Evolutionary conservation across 2,797 vertebrate species (phyloP), one percentile per base, ranked within the genome.

Genomic region (Tamandua tetradactyla): DNA sequence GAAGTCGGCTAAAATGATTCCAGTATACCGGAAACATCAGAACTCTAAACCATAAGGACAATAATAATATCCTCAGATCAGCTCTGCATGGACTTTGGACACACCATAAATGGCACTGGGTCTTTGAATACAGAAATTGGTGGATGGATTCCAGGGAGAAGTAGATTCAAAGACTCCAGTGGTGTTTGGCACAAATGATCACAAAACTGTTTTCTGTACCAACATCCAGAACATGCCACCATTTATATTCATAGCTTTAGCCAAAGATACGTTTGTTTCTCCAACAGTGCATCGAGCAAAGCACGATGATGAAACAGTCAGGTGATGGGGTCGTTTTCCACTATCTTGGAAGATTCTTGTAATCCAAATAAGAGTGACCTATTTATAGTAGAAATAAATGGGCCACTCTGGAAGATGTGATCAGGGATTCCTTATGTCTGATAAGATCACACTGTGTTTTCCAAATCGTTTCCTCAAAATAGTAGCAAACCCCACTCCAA

Each of bases 301-400:
- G 99, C 99, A 0, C 99, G 99, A 95, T 99, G 99, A 97, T 99
- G 99, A 82, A 99, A 98, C 23, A 99, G 97, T 99, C 99, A 99
- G 5, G 99, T 99, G 97, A 99, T 99, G 20, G 99, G 98, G 97
- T 99, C 99, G 98, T 99, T 99, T 80, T 99, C 99, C 96, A 99
- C 99, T 0, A 99, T 99, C 97, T 99, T 99, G 99, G 98, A 79
- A 99, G 98, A 88, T 99, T 99, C 98, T 99, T 99, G 97, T 99
- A 99, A 98, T 99, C 99, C 98, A 99, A 95, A 96, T n/a, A n/a
- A n/a, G n/a, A n/a, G n/a, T n/a, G n/a, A n/a, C n/a, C n/a, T n/a
- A n/a, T n/a, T n/a, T n/a, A n/a, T n/a, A n/a, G n/a, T n/a, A n/a
- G n/a, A n/a, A 97, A 99, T 99, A 93, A 99, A 99, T 0, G 99